phyloP scores from a whole-genome alignment of 2,113 vertebrate species.

The Narcine bancroftii region DNA sequence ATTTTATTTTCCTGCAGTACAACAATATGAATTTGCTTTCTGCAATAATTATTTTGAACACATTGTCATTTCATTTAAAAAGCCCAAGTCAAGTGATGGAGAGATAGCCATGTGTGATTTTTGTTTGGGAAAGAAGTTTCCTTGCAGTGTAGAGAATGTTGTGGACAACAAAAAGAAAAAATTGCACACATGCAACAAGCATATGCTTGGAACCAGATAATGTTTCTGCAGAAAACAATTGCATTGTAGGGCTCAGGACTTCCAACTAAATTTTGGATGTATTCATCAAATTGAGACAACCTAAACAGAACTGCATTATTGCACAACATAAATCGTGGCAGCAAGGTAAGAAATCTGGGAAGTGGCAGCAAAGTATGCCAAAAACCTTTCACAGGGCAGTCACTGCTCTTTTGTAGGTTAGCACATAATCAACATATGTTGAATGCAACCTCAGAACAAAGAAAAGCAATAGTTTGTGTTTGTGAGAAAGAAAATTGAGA shows the following conservation, averaged over 20 bases:
- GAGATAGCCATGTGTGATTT: background rate
- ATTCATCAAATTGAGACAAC: background rate
- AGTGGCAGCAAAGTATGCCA: background rate
- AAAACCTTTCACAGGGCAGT: background rate
- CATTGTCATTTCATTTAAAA: background rate
- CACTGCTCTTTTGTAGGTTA: background rate
- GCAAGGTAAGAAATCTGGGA: background rate
- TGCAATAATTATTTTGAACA: background rate
- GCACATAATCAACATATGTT: too few species aligned
- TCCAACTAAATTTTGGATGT: background rate
- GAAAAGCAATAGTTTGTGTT: background rate
- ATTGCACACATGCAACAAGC: background rate
- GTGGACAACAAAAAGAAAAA: background rate
- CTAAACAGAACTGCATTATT: background rate
- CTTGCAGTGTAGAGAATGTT: background rate
- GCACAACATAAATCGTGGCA: background rate
- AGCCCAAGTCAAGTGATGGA: background rate
- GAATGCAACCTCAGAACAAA: too few species aligned
- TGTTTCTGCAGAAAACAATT: background rate
- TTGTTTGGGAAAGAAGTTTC: background rate
- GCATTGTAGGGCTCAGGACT: background rate
- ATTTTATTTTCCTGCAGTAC: background rate
- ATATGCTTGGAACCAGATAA: background rate
- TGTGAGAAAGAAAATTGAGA: background rate
- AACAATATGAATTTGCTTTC: background rate